phyloP scores from a whole-genome alignment of 2,797 vertebrate species.

The Eremophila alpestris region DNA sequence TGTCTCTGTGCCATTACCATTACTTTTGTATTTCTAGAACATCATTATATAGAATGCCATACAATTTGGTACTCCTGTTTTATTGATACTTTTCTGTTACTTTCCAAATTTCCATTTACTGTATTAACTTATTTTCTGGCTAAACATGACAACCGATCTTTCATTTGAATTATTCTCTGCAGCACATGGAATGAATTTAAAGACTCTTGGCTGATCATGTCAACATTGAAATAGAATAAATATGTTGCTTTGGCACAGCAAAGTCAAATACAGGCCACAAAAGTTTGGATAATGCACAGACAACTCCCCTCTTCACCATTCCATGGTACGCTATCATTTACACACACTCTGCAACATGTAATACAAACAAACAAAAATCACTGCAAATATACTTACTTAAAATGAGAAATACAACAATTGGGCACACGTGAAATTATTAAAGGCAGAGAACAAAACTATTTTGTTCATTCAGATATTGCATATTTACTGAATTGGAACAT shows the following conservation, averaged over 20 bases:
- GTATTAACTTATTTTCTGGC: not conserved
- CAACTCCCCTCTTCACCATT: slow-evolving; percentile 15
- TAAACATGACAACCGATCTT: slow-evolving; percentile 11
- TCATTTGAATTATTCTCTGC: not conserved
- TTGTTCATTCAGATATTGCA: not conserved
- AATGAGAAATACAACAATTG: not conserved
- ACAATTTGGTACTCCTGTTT: not conserved
- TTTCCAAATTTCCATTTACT: not conserved
- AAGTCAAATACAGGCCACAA: slow-evolving; percentile 17
- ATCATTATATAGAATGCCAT: not conserved
- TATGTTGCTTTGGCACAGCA: slow-evolving; percentile 43
- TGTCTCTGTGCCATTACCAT: not conserved
- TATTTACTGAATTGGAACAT: not conserved
- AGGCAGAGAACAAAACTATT: not conserved
- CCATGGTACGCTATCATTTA: not conserved
- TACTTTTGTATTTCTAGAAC: not conserved
- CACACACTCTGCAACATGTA: not conserved
- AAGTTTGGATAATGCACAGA: slow-evolving; percentile 27
- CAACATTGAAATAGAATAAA: slow-evolving; percentile 59
- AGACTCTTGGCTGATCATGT: slow-evolving; percentile 31
- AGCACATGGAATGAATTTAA: slow-evolving; percentile 52
- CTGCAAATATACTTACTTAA: not conserved
- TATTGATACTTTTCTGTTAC: not conserved
- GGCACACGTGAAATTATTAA: not conserved
- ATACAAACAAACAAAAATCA: not conserved